Evolutionary conservation across 2,113 vertebrate species (phyloP), one percentile per base, ranked within the genome.

Genomic region (Pholis gunnellus): DNA sequence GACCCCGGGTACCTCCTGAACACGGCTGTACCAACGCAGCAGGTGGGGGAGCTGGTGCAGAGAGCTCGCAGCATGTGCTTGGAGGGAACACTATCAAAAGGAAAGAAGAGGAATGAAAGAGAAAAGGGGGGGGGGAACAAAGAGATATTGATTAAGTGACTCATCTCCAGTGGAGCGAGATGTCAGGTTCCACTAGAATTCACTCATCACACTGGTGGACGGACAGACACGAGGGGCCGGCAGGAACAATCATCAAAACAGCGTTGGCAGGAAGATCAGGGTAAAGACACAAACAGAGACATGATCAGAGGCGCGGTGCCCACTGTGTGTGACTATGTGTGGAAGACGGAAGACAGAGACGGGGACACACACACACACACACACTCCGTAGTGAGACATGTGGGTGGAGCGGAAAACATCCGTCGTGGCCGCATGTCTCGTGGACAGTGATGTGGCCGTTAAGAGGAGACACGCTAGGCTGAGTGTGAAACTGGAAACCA

Each of bases 1-100:
- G 20, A 99, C 94, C 72, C 96, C 93, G 5, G 97, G 96, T n/a
- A 99, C 95, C 87, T 97, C 94, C 61, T 97, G 97, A 78, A 98
- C 95, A 59, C 95, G 96, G 66, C 15, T 91, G 93, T 98, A 98
- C 98, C 98, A 99, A 2, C 92, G 90, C 48, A 93, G 88, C 86
- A 99, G 94, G 74, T 97, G 92, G 0, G 97, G 97, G 60, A 99
- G 94, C 15, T 90, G 83, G 29, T 85, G 56, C 11, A 96, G 87
- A 65, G 86, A 72, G 73, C 91, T 90, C 68, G 88, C 90, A 72
- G 89, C 85, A 0, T 91, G 91, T 72, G 87, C 94, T 86, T 87
- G 95, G 66, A 97, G 91, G 72, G 93, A 96, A 90, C 90, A 87
- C 98, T 99, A 80, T 86, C 76, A 22, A 76, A 76, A 72, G 74